Conservation (phyloP, 2,797 vertebrate species). For the Urocyon cinereoargenteus region DNA sequence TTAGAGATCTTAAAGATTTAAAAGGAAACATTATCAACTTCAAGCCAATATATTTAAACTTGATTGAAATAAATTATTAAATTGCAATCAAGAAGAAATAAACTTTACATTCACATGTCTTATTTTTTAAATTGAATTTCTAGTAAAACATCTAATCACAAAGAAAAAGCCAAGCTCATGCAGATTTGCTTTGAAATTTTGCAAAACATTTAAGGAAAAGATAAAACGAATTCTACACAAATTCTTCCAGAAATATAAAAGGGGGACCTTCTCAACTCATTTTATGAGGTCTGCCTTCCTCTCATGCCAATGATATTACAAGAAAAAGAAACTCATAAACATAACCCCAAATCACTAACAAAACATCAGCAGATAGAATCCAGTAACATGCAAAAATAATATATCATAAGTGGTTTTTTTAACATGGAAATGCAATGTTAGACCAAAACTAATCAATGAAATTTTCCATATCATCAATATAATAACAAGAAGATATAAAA, state of each 20-base stretch:
- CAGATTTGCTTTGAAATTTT: not conserved
- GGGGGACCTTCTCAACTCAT: not conserved
- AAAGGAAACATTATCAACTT: not conserved
- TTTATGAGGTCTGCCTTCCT: not conserved
- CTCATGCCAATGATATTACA: not conserved
- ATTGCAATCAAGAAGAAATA: not conserved
- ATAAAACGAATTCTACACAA: not conserved
- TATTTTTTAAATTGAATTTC: not conserved
- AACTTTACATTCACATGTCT: not conserved
- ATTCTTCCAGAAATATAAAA: not conserved
- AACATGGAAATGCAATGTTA: not conserved
- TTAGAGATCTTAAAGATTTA: not conserved
- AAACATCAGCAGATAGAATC: not conserved
- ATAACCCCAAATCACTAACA: not conserved
- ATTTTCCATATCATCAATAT: not conserved
- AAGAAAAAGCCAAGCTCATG: not conserved
- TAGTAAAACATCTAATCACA: not conserved
- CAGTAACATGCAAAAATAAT: not conserved
- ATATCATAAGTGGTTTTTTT: not conserved
- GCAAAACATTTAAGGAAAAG: conserved; percentile 4
- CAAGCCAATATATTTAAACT: not conserved
- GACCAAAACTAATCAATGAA: not conserved
- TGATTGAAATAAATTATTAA: not conserved
- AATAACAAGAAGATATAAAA: not conserved
- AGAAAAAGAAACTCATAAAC: not conserved